These are phyloP conservation scores for Poecilia wingei DNA, from an alignment of 2,797 vertebrate species.

Conservation along the genomic window DNA sequence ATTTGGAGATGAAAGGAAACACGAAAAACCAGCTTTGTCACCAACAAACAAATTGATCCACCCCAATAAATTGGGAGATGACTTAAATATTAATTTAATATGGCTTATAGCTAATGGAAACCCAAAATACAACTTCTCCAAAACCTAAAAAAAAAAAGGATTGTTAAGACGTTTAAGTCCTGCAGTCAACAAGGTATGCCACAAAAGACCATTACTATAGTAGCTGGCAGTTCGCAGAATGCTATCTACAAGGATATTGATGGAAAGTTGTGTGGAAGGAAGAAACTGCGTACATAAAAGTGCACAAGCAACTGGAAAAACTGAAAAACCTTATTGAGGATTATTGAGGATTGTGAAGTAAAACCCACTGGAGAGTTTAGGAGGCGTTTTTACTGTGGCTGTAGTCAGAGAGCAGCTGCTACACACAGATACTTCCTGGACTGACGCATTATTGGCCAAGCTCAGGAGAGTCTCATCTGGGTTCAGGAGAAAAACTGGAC, in stretches of 20 bases:
- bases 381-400: background rate
- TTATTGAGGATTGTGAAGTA: background rate
- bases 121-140: too few relatives aligned
- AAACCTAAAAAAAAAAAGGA: too few relatives aligned
- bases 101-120: background rate
- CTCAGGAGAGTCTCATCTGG: background rate
- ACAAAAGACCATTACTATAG: background rate
- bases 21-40: constrained; percentile 28
- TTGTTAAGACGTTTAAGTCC: background rate
- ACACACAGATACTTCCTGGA: background rate
- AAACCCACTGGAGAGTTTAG: background rate
- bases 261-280: background rate
- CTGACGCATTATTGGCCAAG: background rate
- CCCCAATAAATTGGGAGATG: background rate
- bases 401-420: background rate
- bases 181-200: background rate
- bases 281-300: background rate
- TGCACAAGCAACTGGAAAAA: background rate
- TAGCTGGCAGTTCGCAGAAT: background rate
- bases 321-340: background rate
- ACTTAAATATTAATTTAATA: background rate
- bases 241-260: background rate
- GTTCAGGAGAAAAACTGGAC: background rate
- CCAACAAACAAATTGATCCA: background rate
- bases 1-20: background rate